Evolutionary conservation across 2,888 invertebrate species (phyloP), one percentile per base, ranked within the genome.

Genomic region (Pollenia labialis): DNA sequence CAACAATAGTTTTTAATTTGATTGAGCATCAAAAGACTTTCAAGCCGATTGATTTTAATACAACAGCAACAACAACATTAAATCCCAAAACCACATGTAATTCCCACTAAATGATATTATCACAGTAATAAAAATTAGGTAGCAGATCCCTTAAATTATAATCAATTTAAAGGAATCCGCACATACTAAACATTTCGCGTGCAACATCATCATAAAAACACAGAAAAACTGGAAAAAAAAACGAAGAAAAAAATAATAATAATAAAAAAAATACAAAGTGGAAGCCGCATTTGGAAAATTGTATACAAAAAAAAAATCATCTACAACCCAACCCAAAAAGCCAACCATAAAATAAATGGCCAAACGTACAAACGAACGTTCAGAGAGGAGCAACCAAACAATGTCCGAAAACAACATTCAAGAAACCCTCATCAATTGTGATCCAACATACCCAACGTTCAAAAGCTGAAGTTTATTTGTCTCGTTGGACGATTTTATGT

Each of bases 161-260:
- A 88, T 86, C 88, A 86, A 88, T 88, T 86, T 88, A 85, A 85
- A 85, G 68, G 87, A 87, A 87, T 87, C 87, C 81, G 87, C 87
- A 84, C 87, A 87, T 86, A 84, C 84, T 81, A 84, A 88, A 84
- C 56, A 84, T 84, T 87, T 89, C 85, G 88, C 88, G 87, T 86
- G 86, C 85, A 87, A 87, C 88, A 88, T 85, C 81, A 88, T 84
- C 86, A 87, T 89, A 88, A 89, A 89, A 89, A 83, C 58, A 52
- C 87, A 89, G 76, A 64, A 76, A 71, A 74, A 80, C 58, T 16
- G 23, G 74, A 66, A 40, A 71, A 66, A 54, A 86, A 84, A n/a
- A n/a, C n/a, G n/a, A n/a, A 76, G 81, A 86, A 60, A 52, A 4
- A 44, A 60, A 40, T 50, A 79, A 80, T 4, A 64, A 48, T 16